phyloP scores from a whole-genome alignment of 2,888 invertebrate genomes.

The Tenodera sinensis region DNA sequence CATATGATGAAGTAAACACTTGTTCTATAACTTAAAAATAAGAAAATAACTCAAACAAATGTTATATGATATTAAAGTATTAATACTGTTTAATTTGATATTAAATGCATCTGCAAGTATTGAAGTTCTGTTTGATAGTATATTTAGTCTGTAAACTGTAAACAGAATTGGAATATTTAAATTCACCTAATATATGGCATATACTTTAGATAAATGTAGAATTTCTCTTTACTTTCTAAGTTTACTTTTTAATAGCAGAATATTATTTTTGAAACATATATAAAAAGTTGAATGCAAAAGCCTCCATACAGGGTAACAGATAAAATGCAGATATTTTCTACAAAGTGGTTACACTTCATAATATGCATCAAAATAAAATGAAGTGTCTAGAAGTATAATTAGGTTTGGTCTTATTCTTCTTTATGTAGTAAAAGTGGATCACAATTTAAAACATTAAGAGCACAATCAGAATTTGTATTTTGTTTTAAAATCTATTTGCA shows the following conservation, averaged over 20 bases:
- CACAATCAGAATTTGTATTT: not conserved
- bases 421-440: not conserved
- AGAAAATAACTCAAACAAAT: too few relatives aligned
- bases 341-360: not conserved
- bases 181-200: not conserved
- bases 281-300: not conserved
- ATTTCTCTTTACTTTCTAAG: not conserved
- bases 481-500: not conserved
- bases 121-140: too few relatives aligned
- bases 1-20: too few relatives aligned
- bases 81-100: too few relatives aligned
- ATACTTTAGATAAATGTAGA: not conserved
- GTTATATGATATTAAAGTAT: too few relatives aligned
- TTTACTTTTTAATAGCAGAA: not conserved
- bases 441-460: not conserved
- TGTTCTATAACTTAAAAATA: too few relatives aligned
- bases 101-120: too few relatives aligned
- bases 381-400: not conserved
- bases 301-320: slow-evolving; percentile 13
- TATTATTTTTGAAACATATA: not conserved
- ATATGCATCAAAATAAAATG: not conserved
- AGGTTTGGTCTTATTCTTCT: not conserved
- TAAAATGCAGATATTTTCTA: not conserved
- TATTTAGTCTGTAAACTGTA: too few relatives aligned
- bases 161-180: not conserved